Conservation (phyloP, 1,140 invertebrate genomes). For the Brachionus rubens region DNA sequence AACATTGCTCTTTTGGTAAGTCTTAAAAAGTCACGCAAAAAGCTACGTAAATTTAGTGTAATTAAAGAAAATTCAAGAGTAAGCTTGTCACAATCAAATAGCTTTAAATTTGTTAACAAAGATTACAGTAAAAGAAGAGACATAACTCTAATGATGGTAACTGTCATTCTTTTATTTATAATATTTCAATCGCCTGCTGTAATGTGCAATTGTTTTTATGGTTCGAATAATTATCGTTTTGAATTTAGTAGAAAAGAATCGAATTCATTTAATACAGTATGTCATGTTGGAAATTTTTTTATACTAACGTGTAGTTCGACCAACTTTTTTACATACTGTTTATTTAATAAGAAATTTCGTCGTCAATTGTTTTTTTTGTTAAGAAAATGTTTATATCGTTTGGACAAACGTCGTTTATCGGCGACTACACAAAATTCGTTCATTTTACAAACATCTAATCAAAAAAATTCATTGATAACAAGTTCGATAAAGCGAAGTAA, state of each 20-base stretch:
- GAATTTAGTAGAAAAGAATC: not conserved
- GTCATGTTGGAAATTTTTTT: slow-evolving; percentile 42
- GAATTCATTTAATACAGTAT: slow-evolving; percentile 18
- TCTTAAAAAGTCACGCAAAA: slow-evolving; percentile 19
- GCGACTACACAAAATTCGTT: not conserved
- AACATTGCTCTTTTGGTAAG: slow-evolving; percentile 14
- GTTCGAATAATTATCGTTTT: slow-evolving; percentile 13
- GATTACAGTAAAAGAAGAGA: not conserved
- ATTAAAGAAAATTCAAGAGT: not conserved
- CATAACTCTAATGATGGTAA: slow-evolving; percentile 36
- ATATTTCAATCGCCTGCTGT: slow-evolving; percentile 39
- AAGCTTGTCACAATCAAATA: not conserved
- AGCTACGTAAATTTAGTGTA: not conserved
- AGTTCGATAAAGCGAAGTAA: not conserved
- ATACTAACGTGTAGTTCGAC: slow-evolving; percentile 27
- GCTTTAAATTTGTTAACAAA: not conserved
- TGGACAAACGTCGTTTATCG: slow-evolving; percentile 1
- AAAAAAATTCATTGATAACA: not conserved
- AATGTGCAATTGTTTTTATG: slow-evolving; percentile 44
- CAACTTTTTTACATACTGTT: slow-evolving; percentile 40
- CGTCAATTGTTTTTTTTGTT: not conserved
- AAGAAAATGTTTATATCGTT: not conserved
- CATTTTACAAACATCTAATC: not conserved
- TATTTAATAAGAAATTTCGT: slow-evolving; percentile 35
- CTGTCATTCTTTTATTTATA: slow-evolving; percentile 19